Percentiles rank a stretch among this genome's conserved stretches.
phyloP scores from a whole-genome alignment of 2,797 vertebrate species.

The Rhinogobio ventralis region DNA sequence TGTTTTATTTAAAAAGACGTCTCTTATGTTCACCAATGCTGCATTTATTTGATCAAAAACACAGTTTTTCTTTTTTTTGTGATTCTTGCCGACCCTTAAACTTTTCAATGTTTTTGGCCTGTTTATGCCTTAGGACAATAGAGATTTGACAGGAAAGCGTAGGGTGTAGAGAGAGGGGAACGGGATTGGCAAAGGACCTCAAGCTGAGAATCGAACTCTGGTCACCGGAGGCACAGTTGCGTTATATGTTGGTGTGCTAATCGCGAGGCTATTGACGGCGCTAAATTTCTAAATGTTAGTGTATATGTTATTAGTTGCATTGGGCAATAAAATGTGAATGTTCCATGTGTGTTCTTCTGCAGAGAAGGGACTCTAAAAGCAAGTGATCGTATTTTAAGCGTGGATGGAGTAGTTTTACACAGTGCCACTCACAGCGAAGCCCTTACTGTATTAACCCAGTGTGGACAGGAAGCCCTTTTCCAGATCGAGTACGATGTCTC shows the following conservation, averaged over 20 bases:
- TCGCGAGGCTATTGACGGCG: too few relatives aligned
- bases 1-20: too few relatives aligned
- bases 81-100: not conserved
- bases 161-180: too few relatives aligned
- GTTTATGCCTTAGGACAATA: too few relatives aligned
- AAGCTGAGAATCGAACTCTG: too few relatives aligned
- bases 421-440: conserved; percentile 86
- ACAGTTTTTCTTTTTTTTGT: too few relatives aligned
- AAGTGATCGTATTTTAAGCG: conserved; percentile 89
- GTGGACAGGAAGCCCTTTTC: conserved; percentile 92
- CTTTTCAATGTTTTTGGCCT: not conserved
- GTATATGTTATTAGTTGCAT: not conserved
- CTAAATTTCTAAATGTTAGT: not conserved
- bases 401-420: conserved; percentile 91
- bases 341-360: conserved; percentile 14
- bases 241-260: too few relatives aligned
- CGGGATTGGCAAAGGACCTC: too few relatives aligned
- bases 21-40: too few relatives aligned
- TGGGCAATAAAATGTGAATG: not conserved
- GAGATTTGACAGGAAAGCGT: too few relatives aligned
- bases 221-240: too few relatives aligned
- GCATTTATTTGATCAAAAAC: too few relatives aligned
- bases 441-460: conserved; percentile 86
- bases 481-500: conserved; percentile 95
- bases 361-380: conserved; percentile 93